Evolutionary conservation across 1,140 invertebrate species (phyloP).

Genomic region (Pinna nobilis): DNA sequence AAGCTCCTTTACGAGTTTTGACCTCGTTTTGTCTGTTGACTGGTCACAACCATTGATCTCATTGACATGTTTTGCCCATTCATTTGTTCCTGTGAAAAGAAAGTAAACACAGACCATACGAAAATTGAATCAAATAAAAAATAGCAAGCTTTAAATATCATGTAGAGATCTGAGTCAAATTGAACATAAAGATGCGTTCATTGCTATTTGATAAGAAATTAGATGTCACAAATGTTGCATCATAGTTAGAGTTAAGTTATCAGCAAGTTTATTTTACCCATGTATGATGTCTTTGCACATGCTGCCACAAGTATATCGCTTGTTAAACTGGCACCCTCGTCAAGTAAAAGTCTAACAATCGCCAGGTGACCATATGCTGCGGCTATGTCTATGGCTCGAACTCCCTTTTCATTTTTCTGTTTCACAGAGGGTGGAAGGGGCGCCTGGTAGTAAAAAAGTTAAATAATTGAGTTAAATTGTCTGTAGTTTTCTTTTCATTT

Average conservation of each 20-base stretch:
- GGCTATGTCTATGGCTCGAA: slow-evolving; percentile 20
- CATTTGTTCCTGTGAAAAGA: slow-evolving; percentile 4
- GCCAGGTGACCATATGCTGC: slow-evolving; percentile 18
- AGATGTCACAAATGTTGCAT: too few species aligned
- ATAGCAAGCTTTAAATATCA: too few species aligned
- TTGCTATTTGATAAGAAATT: too few species aligned
- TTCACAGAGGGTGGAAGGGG: not conserved
- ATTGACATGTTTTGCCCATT: not conserved
- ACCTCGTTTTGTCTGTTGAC: not conserved
- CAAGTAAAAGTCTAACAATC: slow-evolving; percentile 14
- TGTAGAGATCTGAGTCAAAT: too few species aligned
- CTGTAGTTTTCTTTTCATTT: too few species aligned
- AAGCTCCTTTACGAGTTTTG: not conserved
- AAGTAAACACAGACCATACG: too few species aligned
- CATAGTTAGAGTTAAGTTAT: too few species aligned
- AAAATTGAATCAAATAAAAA: too few species aligned
- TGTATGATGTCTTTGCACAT: slow-evolving; percentile 12
- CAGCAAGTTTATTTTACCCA: not conserved
- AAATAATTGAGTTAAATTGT: not conserved
- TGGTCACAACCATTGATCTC: not conserved
- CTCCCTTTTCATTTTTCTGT: not conserved
- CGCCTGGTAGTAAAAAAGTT: not conserved
- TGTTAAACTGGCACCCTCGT: slow-evolving; percentile 10
- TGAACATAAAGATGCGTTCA: too few species aligned
- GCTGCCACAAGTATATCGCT: slow-evolving; percentile 21